Evolutionary conservation across 2,797 vertebrate genomes (phyloP), one percentile per base, ranked within the genome.

Genomic region (Lepilemur ruficaudatus): DNA sequence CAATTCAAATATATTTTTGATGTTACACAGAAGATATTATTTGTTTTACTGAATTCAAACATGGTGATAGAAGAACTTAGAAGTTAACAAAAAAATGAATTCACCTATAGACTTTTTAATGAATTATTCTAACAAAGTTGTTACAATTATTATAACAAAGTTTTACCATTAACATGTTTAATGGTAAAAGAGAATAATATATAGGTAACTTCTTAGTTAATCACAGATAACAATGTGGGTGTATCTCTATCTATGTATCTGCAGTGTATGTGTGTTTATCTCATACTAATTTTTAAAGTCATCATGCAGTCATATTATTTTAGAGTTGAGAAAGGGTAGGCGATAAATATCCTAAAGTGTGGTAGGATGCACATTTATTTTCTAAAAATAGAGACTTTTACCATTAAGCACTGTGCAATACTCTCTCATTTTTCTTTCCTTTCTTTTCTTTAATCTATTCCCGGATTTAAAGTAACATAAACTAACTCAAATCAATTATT

Each of bases 401-500:
- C 18, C 15, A 92, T 38, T 90, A 79, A 73, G 15, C 6, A 43
- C 43, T 76, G 63, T 48, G 43, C 35, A 85, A 61, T 50, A 88
- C 5, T 78, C 20, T 70, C 86, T 52, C 20, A 20, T 59, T 93
- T 84, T 78, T 52, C 20, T 65, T 78, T 79, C n/a, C 48, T 78
- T 78, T 78, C 32, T 55, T 79, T 83, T 59, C 50, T 67, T 87
- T 93, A 80, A 43, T 55, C 35, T 93, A 38, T 61, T 3, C 2
- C 46, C 65, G 14, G 13, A 93, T 91, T 94, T 96, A 93, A 82
- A 92, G n/a, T 52, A 93, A 82, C 18, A 88, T 80, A 93, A 93
- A 94, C 8, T 23, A 94, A 43, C 23, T 59, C 32, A 70, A 96
- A 88, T 94, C 55, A 96, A 89, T 96, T 96, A 92, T 82, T 90